Evolutionary conservation across 2,113 vertebrate genomes (phyloP), one percentile per base, ranked within the genome.

Genomic region (Tachycineta bicolor): DNA sequence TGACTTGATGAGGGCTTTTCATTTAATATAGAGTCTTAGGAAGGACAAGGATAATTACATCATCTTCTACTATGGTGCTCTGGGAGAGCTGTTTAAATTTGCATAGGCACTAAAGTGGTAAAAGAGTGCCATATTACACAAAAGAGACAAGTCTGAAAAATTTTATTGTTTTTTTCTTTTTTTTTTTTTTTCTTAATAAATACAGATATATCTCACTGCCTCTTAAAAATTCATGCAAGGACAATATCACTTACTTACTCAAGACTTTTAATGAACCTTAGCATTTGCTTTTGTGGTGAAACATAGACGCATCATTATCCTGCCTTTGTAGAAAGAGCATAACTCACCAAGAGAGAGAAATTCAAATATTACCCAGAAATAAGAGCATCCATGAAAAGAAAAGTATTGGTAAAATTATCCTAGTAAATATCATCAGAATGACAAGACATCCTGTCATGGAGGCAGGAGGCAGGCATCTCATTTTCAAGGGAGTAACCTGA

Each of bases 141-240:
- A 74, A 80, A 83, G n/a, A 88, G 21, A 5, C 41, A 81, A 88
- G 20, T 49, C 78, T 85, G 64, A 74, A 87, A 87, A 89, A 52
- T 76, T 93, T 77, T 68, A 44, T 55, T 85, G 24, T 70, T 88
- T 41, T 80, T 71, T 55, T 37, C 74, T 79, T 84, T 79, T 71
- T 55, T 37, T 77, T 79, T 84, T 79, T 84, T 67, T 75, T 65
- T 67, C 71, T 90, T 96, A 79, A 75, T 88, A 96, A 95, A 92
- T 67, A 90, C 20, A 73, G 79, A 75, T 79, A 64, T 65, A 69
- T 79, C 58, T 91, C 68, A 62, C 44, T 91, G 44, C 62, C 14
- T 92, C 60, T 80, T 70, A 94, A 62, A 96, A 94, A 94, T 82
- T 87, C n/a, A 82, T 82, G 77, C 75, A 68, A 85, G 81, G 74